Evolutionary conservation across 2,888 invertebrate genomes (phyloP).

Genomic region (Cephonodes hylas): DNA sequence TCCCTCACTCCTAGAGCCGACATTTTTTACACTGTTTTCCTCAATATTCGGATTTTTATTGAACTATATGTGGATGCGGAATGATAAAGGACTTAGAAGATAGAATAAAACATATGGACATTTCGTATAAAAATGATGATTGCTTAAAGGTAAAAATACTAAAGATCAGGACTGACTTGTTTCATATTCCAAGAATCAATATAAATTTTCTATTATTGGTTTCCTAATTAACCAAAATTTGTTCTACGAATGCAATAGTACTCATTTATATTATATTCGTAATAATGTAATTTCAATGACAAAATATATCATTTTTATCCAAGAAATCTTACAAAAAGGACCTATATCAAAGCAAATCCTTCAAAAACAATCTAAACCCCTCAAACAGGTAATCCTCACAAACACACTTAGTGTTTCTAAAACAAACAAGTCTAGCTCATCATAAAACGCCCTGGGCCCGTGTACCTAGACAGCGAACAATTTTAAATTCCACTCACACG

Average conservation of each 20-base stretch:
- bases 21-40: conserved; percentile 8
- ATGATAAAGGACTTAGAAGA: background rate
- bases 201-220: no score
- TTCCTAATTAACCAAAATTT: no score
- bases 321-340: no score
- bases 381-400: background rate
- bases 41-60: conserved; percentile 1
- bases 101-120: background rate
- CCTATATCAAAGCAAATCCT: background rate
- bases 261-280: no score
- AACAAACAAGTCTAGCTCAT: background rate
- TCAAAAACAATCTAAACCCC: background rate
- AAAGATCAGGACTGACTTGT: no score
- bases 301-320: no score
- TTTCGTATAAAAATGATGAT: background rate
- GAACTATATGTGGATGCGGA: background rate
- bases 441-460: background rate
- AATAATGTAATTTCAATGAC: no score
- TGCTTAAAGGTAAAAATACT: no score
- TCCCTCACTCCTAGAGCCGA: background rate
- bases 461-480: conserved; percentile 10
- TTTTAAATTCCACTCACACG: conserved; percentile 38
- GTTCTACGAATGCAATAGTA: no score
- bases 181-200: no score
- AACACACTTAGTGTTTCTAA: background rate